Evolutionary conservation across 1,140 invertebrate genomes (phyloP).

Genomic region (Heterodera carotae): DNA sequence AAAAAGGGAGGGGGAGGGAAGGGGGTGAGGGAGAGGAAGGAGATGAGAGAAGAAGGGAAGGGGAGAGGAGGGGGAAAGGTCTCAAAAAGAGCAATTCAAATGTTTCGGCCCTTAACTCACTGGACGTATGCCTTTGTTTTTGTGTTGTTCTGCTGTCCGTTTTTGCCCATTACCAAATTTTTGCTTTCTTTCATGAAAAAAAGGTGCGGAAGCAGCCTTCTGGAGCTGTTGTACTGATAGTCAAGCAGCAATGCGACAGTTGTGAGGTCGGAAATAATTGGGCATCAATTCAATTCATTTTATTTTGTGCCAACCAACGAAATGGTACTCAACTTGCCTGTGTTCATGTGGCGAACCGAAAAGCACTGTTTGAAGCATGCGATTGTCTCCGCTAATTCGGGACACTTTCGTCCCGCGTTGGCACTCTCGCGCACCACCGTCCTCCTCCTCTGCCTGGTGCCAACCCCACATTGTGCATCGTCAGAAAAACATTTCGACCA

Average conservation of each 20-base stretch:
- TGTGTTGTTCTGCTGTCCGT: background rate
- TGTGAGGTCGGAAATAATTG: slow-evolving; percentile 15
- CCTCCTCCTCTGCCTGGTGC: slow-evolving; percentile 1
- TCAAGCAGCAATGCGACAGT: slow-evolving; percentile 22
- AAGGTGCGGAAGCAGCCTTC: slow-evolving; percentile 12
- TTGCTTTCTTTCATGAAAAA: background rate
- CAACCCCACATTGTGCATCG: slow-evolving; percentile 4
- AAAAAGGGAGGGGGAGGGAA: no score
- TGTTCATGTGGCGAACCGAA: background rate
- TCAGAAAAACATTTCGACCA: slow-evolving; percentile 23
- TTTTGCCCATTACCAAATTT: background rate
- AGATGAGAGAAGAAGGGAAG: no score
- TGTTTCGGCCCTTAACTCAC: background rate
- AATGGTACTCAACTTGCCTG: background rate
- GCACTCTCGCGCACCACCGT: background rate
- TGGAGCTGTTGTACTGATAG: slow-evolving; percentile 10
- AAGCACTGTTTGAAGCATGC: slow-evolving; percentile 24
- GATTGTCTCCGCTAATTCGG: slow-evolving; percentile 1
- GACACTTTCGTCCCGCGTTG: slow-evolving; percentile 18
- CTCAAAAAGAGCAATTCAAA: no score
- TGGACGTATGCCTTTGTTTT: background rate
- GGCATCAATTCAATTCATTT: background rate
- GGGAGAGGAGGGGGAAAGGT: background rate
- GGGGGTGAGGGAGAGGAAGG: background rate
- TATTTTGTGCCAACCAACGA: background rate